Evolutionary conservation across 2,797 vertebrate genomes (phyloP).

Genomic region (Notamacropus eugenii): DNA sequence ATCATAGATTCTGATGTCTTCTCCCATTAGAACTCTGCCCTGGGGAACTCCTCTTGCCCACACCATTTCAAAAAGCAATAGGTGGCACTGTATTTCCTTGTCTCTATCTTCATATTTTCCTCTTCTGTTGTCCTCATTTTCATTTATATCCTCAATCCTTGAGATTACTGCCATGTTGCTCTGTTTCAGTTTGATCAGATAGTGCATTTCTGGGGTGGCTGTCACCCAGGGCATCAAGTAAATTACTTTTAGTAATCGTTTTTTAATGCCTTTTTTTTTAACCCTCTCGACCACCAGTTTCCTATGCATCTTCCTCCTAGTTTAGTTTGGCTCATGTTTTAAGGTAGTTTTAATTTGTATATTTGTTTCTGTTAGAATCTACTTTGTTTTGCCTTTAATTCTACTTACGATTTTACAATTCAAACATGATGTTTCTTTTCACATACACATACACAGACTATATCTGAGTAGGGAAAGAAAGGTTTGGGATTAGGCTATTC

Average conservation of each 20-base stretch:
- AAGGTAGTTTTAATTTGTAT: slow-evolving; percentile 43
- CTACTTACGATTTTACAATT: neutral
- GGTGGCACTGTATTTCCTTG: neutral
- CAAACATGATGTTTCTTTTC: neutral
- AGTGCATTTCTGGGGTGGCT: slow-evolving; percentile 44
- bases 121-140: slow-evolving; percentile 20
- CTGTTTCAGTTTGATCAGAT: slow-evolving; percentile 42
- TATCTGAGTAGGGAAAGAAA: neutral
- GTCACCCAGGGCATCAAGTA: slow-evolving; percentile 56
- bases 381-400: slow-evolving; percentile 41
- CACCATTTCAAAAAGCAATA: neutral
- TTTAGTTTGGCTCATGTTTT: slow-evolving; percentile 4
- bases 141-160: slow-evolving; percentile 15
- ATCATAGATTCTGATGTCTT: neutral
- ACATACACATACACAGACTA: neutral
- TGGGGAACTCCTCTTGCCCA: neutral
- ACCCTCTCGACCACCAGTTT: neutral
- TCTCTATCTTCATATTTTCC: slow-evolving; percentile 27
- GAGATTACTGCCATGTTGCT: slow-evolving; percentile 25
- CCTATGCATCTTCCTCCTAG: neutral
- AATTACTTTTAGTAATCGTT: slow-evolving; percentile 36
- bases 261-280: slow-evolving; percentile 6
- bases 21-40: neutral
- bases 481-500: neutral
- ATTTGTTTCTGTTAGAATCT: neutral